Evolutionary conservation across 2,113 vertebrate genomes (phyloP).

Genomic region (Heterotilapia buettikoferi): DNA sequence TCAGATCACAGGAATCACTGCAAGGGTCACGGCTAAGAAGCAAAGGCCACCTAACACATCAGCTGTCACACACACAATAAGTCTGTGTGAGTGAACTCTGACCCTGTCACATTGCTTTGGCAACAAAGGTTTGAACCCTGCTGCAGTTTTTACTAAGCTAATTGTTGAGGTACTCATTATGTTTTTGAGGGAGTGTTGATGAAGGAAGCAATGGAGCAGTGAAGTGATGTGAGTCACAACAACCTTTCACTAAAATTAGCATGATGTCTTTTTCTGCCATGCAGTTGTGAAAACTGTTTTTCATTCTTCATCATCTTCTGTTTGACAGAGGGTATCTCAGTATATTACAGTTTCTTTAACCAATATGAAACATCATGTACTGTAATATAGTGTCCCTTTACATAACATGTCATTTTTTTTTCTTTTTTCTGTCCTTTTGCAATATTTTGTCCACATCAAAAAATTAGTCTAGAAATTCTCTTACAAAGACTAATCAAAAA

Average conservation of each 20-base stretch:
- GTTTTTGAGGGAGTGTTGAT: background rate
- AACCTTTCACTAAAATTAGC: background rate
- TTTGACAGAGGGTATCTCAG: background rate
- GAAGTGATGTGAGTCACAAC: background rate
- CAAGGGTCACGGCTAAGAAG: background rate
- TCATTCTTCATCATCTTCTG: background rate
- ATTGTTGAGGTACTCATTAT: background rate
- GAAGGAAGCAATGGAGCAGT: background rate
- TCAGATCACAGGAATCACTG: background rate
- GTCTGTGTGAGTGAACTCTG: background rate
- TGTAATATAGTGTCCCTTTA: background rate
- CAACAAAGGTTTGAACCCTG: background rate
- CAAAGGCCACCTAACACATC: background rate
- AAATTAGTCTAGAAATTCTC: background rate
- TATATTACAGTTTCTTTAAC: background rate
- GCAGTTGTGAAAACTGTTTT: background rate
- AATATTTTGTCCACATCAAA: background rate
- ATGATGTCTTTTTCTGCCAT: background rate
- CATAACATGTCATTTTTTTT: background rate
- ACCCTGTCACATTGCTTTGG: background rate
- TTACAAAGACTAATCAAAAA: background rate
- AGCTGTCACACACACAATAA: background rate
- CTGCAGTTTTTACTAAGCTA: background rate
- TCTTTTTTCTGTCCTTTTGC: background rate
- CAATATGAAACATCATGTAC: background rate